Percentiles rank a stretch among this genome's conserved stretches.
phyloP scores from a whole-genome alignment of 23 tunicate genomes.

The Trididemnum nubilum region DNA sequence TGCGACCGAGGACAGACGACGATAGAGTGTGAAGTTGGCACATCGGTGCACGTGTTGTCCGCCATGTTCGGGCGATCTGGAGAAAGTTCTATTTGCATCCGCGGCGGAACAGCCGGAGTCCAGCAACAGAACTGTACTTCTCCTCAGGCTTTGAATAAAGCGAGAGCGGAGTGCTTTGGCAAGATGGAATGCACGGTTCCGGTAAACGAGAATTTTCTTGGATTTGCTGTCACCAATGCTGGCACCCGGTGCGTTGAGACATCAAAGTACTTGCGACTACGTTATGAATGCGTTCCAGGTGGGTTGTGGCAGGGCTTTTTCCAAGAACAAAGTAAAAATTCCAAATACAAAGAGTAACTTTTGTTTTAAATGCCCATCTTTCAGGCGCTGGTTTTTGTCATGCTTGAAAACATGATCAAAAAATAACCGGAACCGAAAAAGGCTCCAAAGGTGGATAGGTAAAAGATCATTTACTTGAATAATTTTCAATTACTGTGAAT shows the following conservation, averaged over 20 bases:
- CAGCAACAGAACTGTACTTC: neutral
- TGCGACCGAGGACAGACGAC: constrained; percentile 30
- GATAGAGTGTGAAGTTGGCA: constrained; percentile 5
- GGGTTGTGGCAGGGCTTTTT: too few relatives aligned
- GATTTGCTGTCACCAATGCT: constrained; percentile 11
- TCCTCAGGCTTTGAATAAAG: neutral
- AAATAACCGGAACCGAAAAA: too few relatives aligned
- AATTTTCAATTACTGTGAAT: neutral
- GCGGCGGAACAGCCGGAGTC: neutral
- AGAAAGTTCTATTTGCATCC: neutral
- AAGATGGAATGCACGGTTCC: constrained; percentile 13
- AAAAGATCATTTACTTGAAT: neutral
- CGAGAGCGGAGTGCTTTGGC: constrained; percentile 21
- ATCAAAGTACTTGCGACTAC: constrained; percentile 1
- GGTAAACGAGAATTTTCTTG: constrained; percentile 3
- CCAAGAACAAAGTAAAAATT: too few relatives aligned
- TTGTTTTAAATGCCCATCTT: too few relatives aligned
- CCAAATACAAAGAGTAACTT: too few relatives aligned
- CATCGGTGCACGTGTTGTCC: constrained; percentile 19
- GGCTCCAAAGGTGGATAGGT: too few relatives aligned
- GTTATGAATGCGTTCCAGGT: constrained; percentile 36
- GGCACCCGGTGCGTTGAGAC: constrained; percentile 20
- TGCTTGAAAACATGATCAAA: too few relatives aligned
- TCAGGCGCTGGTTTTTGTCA: too few relatives aligned
- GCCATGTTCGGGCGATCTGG: constrained; percentile 8